A percentile compares a stretch with the other conserved stretches of the same genome.
These are phyloP conservation scores for Acrossocheilus fasciatus DNA, from an alignment of 2,797 vertebrate genomes.

Conservation along the genomic window DNA sequence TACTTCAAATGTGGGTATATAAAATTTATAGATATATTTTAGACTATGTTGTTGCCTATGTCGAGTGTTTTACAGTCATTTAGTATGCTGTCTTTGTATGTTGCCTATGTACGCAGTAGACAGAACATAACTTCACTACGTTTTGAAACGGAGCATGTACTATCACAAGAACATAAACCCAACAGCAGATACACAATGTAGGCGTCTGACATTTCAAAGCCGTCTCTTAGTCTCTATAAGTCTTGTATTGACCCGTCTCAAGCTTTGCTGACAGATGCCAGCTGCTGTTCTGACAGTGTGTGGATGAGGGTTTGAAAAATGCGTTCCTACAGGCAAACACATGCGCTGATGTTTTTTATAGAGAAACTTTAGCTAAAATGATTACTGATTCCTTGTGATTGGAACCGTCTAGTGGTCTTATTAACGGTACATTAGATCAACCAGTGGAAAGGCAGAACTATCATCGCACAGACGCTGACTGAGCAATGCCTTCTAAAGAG, in stretches of 20 bases:
- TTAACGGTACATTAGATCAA: slow-evolving; percentile 5
- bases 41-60: background rate
- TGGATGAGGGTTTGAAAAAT: slow-evolving; percentile 4
- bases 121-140: background rate
- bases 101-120: background rate
- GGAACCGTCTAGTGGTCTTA: background rate
- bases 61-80: background rate
- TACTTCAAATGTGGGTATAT: too few species aligned
- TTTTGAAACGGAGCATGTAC: slow-evolving; percentile 6
- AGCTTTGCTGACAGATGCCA: slow-evolving; percentile 20
- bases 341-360: background rate
- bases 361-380: slow-evolving; percentile 24
- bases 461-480: background rate
- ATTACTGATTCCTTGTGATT: background rate
- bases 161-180: slow-evolving; percentile 26
- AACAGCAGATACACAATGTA: slow-evolving; percentile 5
- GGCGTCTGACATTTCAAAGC: slow-evolving; percentile 12
- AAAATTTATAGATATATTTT: background rate
- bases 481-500: slow-evolving; percentile 17
- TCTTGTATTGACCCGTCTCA: slow-evolving; percentile 24
- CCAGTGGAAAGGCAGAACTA: background rate
- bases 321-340: slow-evolving; percentile 6
- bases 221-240: slow-evolving; percentile 2
- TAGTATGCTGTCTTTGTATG: background rate
- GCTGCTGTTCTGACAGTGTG: slow-evolving; percentile 16